These are phyloP conservation scores for Macrosteles quadrilineatus DNA, from an alignment of 1,140 invertebrate genomes.

Conservation along the genomic window DNA sequence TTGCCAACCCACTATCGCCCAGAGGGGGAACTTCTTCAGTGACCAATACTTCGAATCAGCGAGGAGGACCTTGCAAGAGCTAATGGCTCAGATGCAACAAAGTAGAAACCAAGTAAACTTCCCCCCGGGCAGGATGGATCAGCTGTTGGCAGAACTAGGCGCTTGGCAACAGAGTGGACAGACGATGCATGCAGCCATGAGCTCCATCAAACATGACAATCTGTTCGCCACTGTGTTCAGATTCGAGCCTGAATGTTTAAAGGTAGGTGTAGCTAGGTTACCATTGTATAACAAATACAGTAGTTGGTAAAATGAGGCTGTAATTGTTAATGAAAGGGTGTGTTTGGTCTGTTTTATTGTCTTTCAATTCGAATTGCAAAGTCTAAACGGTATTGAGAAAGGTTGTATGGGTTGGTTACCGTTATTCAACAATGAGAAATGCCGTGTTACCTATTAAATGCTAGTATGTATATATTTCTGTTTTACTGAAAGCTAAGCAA, in stretches of 20 bases:
- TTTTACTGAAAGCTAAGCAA: too few species aligned
- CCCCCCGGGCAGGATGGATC: background rate
- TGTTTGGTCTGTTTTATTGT: too few species aligned
- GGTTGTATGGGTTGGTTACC: too few species aligned
- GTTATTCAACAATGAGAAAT: too few species aligned
- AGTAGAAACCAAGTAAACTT: background rate
- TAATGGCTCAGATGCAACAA: background rate
- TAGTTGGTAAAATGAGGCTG: too few species aligned
- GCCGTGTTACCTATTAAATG: too few species aligned
- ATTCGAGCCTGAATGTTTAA: constrained; percentile 6
- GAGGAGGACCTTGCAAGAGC: background rate
- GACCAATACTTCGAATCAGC: constrained; percentile 21
- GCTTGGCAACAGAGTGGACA: constrained; percentile 13
- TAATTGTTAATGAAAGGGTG: too few species aligned
- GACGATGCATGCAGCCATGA: background rate
- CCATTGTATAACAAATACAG: too few species aligned
- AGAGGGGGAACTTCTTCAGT: constrained; percentile 13
- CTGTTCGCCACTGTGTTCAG: background rate
- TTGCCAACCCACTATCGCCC: background rate
- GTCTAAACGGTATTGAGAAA: too few species aligned
- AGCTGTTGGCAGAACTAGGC: background rate
- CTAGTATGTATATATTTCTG: too few species aligned
- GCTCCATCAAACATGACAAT: background rate
- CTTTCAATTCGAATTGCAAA: too few species aligned
- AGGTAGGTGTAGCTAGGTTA: too few species aligned